Evolutionary conservation across 2,888 invertebrate genomes (phyloP), one percentile per base, ranked within the genome.

Genomic region (Cybosia mesomella): DNA sequence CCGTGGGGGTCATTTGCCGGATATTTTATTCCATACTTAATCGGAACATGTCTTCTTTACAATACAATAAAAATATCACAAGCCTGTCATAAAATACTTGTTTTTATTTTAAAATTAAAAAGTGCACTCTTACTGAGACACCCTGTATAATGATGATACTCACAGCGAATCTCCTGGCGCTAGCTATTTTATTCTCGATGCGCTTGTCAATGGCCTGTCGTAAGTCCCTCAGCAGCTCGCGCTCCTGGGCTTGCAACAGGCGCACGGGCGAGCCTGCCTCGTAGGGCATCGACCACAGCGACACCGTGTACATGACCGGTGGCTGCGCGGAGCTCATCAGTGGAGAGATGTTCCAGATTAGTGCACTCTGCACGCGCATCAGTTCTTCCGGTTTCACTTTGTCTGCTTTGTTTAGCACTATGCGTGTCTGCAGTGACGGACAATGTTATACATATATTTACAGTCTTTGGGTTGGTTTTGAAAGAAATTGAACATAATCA

Each of bases 281-380:
- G 88, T 97, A 98, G 36, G 98, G 98, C 91, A 97, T 95, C 15
- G 98, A 98, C 98, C 98, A 98, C 82, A 98, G 90, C 15, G 98
- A 98, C 63, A 97, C 97, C 22, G 98, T 98, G 93, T 98, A 99
- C 97, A 99, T 98, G 66, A 98, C 96, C 28, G 99, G 99, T 8
- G 99, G 98, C 89, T 98, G 98, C 60, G 98, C 97, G 60, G 98
- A 98, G 74, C 98, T 98, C 97, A 99, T 98, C 83, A 99, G 93
- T 8, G 99, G 99, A n/a, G 98, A 98, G 83, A 99, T 98, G 90
- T 98, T 98, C 99, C 99, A 99, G 85, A 99, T 98, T 65, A 99
- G 95, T 15, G 98, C 98, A 80, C 98, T 98, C 91, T 99, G 98
- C 3, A 99, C 98, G 79, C 98, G 96, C 97, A 99, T 97, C 77